These are phyloP conservation scores for Acanthurus leucopareius DNA, from an alignment of 2,797 vertebrate genomes.

Conservation along the genomic window DNA sequence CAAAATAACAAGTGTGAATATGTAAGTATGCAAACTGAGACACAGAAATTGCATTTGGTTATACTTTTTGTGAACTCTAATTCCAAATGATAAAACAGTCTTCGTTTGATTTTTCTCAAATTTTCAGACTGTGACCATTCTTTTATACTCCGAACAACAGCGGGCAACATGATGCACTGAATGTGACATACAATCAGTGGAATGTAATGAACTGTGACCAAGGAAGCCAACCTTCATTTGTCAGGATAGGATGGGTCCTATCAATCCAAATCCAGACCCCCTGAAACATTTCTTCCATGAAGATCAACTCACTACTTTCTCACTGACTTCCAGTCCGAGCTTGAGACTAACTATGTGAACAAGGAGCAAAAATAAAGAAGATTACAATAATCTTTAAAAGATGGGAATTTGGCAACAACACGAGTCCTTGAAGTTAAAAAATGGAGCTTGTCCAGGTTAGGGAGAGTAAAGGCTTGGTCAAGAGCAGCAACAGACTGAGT, in stretches of 20 bases:
- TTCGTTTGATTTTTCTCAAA: neutral
- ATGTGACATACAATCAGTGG: neutral
- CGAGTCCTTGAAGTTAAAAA: constrained; percentile 25
- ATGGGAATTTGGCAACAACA: constrained; percentile 61
- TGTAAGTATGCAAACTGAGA: no score
- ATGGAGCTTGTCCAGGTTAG: neutral
- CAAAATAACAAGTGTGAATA: no score
- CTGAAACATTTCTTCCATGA: neutral
- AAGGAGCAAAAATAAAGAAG: constrained; percentile 23
- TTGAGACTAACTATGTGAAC: constrained; percentile 14
- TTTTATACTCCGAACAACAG: neutral
- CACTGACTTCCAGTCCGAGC: neutral
- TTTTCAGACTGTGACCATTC: neutral
- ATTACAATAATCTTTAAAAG: constrained; percentile 14
- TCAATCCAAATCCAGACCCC: neutral
- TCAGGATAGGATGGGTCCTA: neutral
- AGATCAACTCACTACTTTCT: neutral
- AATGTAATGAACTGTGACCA: neutral
- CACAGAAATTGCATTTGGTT: neutral
- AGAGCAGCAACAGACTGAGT: constrained; percentile 56
- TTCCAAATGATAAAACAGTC: neutral
- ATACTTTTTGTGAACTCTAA: neutral
- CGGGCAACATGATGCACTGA: neutral
- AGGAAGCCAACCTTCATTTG: neutral
- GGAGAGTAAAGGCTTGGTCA: constrained; percentile 41